Conservation (phyloP, 2,888 invertebrate species). For the Ptycholaimellus sp. region DNA sequence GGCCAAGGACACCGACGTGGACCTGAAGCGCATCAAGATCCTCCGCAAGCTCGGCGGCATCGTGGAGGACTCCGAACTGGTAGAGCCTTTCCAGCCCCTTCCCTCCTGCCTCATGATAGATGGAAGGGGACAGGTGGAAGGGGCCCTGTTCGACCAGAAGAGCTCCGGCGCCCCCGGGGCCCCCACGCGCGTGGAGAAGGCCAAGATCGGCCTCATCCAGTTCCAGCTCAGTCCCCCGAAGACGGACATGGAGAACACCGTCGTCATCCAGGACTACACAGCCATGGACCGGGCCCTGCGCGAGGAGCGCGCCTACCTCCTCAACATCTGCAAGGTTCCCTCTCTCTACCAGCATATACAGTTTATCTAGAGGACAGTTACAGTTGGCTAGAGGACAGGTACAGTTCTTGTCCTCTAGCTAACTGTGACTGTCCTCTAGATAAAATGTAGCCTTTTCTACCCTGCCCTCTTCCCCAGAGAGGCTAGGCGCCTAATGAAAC, state of each 20-base stretch:
- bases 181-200: constrained; percentile 77
- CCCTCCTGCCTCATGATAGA: neutral
- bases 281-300: constrained; percentile 91
- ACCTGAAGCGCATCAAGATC: constrained; percentile 76
- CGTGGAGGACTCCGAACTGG: constrained; percentile 68
- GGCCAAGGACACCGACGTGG: constrained; percentile 47
- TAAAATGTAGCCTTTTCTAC: too few species aligned
- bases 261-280: constrained; percentile 84
- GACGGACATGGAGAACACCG: constrained; percentile 91
- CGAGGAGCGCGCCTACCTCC: constrained; percentile 89
- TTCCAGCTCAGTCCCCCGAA: constrained; percentile 99
- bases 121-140: constrained; percentile 26
- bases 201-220: constrained; percentile 91
- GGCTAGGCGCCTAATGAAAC: too few species aligned
- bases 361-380: too few species aligned
- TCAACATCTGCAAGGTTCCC: constrained; percentile 94
- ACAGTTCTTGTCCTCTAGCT: too few species aligned
- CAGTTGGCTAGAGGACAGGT: too few species aligned
- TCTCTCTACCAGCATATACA: too few species aligned
- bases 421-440: too few species aligned
- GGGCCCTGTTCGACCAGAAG: constrained; percentile 75
- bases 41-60: constrained; percentile 59
- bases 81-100: constrained; percentile 38
- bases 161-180: constrained; percentile 60
- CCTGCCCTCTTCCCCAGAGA: too few species aligned